These are phyloP conservation scores for Pseudomyrmex pallidus DNA, from an alignment of 1,140 invertebrate species.

Conservation along the genomic window DNA sequence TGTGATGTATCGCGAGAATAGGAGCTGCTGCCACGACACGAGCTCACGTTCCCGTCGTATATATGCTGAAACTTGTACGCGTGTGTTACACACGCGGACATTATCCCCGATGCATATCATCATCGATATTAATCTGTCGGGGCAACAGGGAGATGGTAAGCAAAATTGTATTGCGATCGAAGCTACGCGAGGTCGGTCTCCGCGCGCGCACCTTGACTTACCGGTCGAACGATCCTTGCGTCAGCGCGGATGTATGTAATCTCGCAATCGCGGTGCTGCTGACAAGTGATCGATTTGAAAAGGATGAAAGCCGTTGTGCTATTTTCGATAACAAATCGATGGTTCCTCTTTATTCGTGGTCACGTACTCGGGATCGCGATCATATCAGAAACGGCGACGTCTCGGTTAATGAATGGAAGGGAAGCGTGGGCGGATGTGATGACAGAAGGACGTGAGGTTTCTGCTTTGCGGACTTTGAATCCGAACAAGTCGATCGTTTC, in stretches of 20 bases:
- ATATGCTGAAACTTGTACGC: not conserved
- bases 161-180: constrained; percentile 7
- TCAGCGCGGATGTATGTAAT: not conserved
- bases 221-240: not conserved
- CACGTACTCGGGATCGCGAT: not conserved
- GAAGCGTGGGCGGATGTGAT: not conserved
- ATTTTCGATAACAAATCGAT: constrained; percentile 45
- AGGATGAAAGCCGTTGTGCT: not conserved
- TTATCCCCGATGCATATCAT: not conserved
- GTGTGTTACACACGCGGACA: too few relatives aligned
- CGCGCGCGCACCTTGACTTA: not conserved
- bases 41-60: not conserved
- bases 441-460: constrained; percentile 2
- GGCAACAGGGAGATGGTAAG: not conserved
- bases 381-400: not conserved
- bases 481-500: not conserved
- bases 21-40: not conserved
- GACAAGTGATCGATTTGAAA: constrained; percentile 41
- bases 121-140: constrained; percentile 4
- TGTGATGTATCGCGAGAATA: not conserved
- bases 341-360: not conserved
- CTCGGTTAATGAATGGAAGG: too few relatives aligned
- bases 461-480: not conserved
- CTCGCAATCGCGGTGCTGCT: constrained; percentile 23
- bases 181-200: not conserved